These are phyloP conservation scores for Eubasilissa regina DNA, from an alignment of 1,140 invertebrate species.

Conservation along the genomic window DNA sequence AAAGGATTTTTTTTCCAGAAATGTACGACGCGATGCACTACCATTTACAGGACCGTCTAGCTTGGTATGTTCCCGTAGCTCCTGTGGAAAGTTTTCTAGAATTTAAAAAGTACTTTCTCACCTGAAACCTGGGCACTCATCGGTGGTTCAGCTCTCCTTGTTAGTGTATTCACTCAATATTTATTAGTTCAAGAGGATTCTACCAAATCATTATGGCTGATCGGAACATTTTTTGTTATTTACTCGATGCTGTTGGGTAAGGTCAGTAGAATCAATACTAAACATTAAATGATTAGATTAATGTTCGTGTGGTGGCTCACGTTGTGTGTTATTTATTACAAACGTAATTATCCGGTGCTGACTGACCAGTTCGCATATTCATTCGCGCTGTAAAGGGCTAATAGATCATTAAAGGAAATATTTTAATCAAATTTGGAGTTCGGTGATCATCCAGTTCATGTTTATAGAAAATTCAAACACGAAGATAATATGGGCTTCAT, in stretches of 20 bases:
- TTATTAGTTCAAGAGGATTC: neutral
- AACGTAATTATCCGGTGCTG: neutral
- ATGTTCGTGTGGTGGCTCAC: neutral
- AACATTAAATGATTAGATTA: neutral
- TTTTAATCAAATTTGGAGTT: neutral
- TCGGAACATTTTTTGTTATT: neutral
- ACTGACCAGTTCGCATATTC: neutral
- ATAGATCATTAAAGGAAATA: neutral
- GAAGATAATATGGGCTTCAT: neutral
- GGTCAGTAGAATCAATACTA: neutral
- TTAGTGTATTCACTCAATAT: neutral
- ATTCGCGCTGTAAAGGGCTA: neutral
- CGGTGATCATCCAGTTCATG: neutral
- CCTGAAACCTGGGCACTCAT: neutral
- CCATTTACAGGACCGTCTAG: neutral
- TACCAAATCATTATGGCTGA: neutral
- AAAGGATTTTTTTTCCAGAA: neutral
- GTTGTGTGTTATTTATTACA: neutral
- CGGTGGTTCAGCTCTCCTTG: neutral
- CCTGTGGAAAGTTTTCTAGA: neutral
- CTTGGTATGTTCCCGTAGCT: constrained; percentile 1
- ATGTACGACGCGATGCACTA: neutral
- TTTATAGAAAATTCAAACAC: neutral
- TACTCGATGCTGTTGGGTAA: neutral
- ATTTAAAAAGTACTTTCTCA: neutral